phyloP scores from a whole-genome alignment of 2,888 invertebrate species.

The Glaucopsyche alexis region DNA sequence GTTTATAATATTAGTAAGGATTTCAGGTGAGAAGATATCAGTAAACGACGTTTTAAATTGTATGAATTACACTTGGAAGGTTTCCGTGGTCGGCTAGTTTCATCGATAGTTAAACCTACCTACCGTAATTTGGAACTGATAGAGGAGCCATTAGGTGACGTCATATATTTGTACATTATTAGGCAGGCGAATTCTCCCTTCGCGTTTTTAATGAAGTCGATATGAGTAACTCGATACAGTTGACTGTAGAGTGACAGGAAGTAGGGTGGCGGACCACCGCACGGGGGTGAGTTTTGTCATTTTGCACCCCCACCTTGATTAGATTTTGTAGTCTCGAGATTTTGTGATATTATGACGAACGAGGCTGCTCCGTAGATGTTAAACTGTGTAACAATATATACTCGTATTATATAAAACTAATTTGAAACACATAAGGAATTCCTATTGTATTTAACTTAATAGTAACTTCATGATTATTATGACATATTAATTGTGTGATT shows the following conservation, averaged over 20 bases:
- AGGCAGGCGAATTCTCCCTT: neutral
- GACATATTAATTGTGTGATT: too few species aligned
- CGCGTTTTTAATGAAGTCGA: neutral
- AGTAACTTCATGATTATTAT: too few species aligned
- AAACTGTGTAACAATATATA: neutral
- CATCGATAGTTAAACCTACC: neutral
- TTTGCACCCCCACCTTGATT: neutral
- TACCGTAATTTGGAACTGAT: neutral
- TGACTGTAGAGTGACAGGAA: neutral
- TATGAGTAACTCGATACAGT: constrained; percentile 5
- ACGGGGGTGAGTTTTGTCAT: neutral
- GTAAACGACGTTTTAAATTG: too few species aligned
- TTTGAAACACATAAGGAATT: too few species aligned
- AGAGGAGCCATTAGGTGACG: neutral
- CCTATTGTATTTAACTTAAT: too few species aligned
- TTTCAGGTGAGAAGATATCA: too few species aligned
- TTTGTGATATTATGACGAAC: neutral
- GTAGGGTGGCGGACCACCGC: neutral
- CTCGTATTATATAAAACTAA: too few species aligned
- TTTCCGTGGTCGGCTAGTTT: too few species aligned
- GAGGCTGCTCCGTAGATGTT: neutral
- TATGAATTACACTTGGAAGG: too few species aligned
- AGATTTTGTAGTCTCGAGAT: neutral
- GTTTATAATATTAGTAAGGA: too few species aligned
- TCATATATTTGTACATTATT: neutral